These are phyloP conservation scores for Drosophila insularis DNA, from an alignment of 1,140 invertebrate genomes.

Conservation along the genomic window DNA sequence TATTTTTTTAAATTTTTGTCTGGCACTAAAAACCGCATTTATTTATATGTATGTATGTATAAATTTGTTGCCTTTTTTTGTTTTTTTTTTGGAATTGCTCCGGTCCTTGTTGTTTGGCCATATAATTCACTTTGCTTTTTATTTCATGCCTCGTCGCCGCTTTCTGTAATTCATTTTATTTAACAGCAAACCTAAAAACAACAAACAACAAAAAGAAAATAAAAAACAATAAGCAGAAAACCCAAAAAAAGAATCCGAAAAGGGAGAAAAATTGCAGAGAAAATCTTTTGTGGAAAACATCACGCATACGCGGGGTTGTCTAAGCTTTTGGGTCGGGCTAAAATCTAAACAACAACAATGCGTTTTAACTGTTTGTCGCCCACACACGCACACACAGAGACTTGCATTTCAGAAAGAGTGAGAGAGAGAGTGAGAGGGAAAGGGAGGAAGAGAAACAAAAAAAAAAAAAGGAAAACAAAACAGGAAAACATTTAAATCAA, in stretches of 20 bases:
- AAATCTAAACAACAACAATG: constrained; percentile 59
- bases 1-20: constrained; percentile 12
- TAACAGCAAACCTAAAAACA: constrained; percentile 25
- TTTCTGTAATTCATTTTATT: neutral
- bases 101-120: constrained; percentile 29
- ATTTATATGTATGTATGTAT: constrained; percentile 1
- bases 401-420: constrained; percentile 50
- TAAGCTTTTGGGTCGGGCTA: constrained; percentile 34
- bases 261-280: constrained; percentile 7
- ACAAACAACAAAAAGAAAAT: neutral
- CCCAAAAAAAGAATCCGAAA: constrained; percentile 7
- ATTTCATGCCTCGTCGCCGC: constrained; percentile 8
- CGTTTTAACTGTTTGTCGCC: constrained; percentile 57
- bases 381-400: constrained; percentile 19
- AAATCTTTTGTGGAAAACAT: constrained; percentile 52
- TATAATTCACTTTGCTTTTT: constrained; percentile 46
- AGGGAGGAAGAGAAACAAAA: constrained; percentile 38
- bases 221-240: neutral
- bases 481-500: constrained; percentile 81
- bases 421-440: neutral
- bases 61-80: constrained; percentile 16
- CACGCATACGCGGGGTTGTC: constrained; percentile 62
- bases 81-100: neutral
- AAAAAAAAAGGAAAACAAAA: constrained; percentile 46
- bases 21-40: constrained; percentile 6